phyloP scores from a whole-genome alignment of 2,113 vertebrate genomes.

The Gallinago jamesoni region DNA sequence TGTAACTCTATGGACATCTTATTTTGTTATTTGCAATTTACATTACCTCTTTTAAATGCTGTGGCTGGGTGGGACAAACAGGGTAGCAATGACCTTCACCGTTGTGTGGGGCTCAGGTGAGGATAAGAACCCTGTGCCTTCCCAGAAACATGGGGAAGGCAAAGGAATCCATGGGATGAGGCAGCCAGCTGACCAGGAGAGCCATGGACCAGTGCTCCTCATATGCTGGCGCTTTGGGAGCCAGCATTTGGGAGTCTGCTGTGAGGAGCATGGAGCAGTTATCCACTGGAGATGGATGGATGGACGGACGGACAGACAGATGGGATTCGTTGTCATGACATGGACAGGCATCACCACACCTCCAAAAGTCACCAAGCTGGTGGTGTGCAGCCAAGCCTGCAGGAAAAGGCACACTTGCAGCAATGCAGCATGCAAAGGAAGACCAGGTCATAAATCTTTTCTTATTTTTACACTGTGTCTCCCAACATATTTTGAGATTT shows the following conservation, averaged over 20 bases:
- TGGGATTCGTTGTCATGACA: neutral
- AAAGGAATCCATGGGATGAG: neutral
- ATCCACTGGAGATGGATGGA: neutral
- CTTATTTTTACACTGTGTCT: neutral
- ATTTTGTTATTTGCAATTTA: neutral
- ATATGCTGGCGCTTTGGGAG: neutral
- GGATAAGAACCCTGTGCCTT: neutral
- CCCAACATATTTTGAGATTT: neutral
- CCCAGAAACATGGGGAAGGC: neutral
- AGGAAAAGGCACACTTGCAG: neutral
- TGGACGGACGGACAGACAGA: neutral
- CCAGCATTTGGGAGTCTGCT: neutral
- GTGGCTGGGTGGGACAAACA: neutral
- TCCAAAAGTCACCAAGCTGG: neutral
- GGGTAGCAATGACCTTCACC: accelerated
- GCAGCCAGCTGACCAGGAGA: neutral
- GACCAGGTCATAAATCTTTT: neutral
- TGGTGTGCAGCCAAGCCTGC: neutral
- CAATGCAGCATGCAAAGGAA: neutral
- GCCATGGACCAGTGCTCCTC: neutral
- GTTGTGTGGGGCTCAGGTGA: neutral
- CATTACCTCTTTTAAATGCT: neutral
- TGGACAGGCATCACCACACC: neutral
- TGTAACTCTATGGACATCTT: neutral
- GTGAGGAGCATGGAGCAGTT: neutral